phyloP scores from a whole-genome alignment of 2,888 invertebrate species.

The Apomyelois bistriatella region DNA sequence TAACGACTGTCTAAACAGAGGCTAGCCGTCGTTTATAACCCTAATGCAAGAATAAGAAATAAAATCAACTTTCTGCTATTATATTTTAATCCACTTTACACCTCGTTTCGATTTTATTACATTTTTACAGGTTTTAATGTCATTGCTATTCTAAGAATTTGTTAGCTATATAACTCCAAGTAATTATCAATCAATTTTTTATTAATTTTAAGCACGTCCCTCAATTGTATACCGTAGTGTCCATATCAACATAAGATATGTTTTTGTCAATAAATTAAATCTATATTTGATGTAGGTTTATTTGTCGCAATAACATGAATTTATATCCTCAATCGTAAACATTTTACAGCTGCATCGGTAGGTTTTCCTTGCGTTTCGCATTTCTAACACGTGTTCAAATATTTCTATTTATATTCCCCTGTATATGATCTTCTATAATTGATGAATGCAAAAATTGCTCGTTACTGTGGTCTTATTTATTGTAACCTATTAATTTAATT shows the following conservation, averaged over 20 bases:
- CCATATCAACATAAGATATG: constrained; percentile 11
- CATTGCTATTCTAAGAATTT: neutral
- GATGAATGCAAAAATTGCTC: constrained; percentile 22
- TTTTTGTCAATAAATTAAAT: constrained; percentile 14
- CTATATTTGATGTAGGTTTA: constrained; percentile 41
- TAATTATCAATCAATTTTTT: too few species aligned
- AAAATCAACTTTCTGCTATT: constrained; percentile 41
- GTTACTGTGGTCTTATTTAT: constrained; percentile 19
- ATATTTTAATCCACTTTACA: constrained; percentile 42
- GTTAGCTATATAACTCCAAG: neutral
- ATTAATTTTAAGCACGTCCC: too few species aligned
- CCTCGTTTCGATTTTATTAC: constrained; percentile 26
- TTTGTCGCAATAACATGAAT: constrained; percentile 53
- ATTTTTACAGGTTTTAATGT: constrained; percentile 2
- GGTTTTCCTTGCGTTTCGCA: constrained; percentile 40
- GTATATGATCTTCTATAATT: constrained; percentile 22
- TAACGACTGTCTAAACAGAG: constrained; percentile 76
- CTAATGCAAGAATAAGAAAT: constrained; percentile 56
- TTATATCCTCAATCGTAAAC: constrained; percentile 62
- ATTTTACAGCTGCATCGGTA: constrained; percentile 50
- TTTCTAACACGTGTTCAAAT: constrained; percentile 39
- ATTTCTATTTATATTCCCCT: constrained; percentile 37
- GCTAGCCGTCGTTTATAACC: constrained; percentile 65
- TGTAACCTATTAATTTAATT: constrained; percentile 14
- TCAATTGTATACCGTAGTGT: too few species aligned